A percentile compares a stretch with the other conserved stretches of the same genome.
These are phyloP conservation scores for Lasioglossum vierecki DNA, from an alignment of 2,888 invertebrate species.

Conservation along the genomic window DNA sequence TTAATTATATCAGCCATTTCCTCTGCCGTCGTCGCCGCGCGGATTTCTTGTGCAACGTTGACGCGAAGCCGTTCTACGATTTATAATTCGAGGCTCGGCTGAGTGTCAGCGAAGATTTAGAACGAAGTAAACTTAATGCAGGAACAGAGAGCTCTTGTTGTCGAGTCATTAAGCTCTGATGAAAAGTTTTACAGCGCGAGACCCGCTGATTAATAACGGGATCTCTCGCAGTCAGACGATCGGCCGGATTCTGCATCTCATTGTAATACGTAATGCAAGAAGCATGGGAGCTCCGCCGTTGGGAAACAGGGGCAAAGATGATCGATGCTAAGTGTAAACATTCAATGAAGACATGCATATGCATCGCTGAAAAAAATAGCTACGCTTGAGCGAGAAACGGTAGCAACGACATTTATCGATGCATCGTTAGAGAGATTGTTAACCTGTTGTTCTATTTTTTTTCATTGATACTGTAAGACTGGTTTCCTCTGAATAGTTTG, in stretches of 20 bases:
- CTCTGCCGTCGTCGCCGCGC: slow-evolving; percentile 6
- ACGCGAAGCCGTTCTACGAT: slow-evolving; percentile 34
- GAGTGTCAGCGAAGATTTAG: slow-evolving; percentile 48
- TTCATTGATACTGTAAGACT: neutral
- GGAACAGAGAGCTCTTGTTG: slow-evolving; percentile 36
- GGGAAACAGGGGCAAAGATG: neutral
- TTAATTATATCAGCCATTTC: slow-evolving; percentile 58
- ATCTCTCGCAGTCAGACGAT: neutral
- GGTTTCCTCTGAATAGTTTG: neutral
- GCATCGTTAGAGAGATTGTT: neutral
- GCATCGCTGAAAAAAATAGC: neutral
- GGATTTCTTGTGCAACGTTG: slow-evolving; percentile 45
- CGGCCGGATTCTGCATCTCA: slow-evolving; percentile 15
- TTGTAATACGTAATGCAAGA: slow-evolving; percentile 5
- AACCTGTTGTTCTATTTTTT: neutral
- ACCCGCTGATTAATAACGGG: slow-evolving; percentile 44
- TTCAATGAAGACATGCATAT: slow-evolving; percentile 12
- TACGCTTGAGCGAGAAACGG: neutral
- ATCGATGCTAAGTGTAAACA: neutral
- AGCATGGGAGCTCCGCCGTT: neutral
- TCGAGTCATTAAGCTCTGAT: slow-evolving; percentile 48
- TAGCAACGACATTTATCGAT: neutral
- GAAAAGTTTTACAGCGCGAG: slow-evolving; percentile 42
- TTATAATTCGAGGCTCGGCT: slow-evolving; percentile 40
- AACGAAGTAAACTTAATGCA: slow-evolving; percentile 41